phyloP scores from a whole-genome alignment of 2,113 vertebrate species.

The Geothlypis trichas region DNA sequence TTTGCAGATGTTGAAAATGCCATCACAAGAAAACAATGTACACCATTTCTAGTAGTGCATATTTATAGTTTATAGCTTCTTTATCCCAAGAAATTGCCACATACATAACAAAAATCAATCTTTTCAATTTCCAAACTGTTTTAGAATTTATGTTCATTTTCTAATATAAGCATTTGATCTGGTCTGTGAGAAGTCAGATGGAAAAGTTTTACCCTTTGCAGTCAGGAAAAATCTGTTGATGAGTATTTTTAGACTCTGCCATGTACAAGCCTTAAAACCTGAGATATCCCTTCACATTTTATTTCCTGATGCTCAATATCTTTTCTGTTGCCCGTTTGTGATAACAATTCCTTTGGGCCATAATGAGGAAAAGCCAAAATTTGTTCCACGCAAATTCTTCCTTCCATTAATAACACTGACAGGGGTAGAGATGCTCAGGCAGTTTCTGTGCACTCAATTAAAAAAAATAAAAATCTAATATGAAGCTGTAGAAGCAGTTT shows the following conservation, averaged over 20 bases:
- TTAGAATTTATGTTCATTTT: slow-evolving; percentile 4
- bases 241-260: background rate
- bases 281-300: background rate
- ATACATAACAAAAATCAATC: background rate
- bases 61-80: background rate
- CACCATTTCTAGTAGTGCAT: background rate
- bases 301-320: background rate
- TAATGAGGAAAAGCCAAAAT: background rate
- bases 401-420: background rate
- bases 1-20: slow-evolving; percentile 45
- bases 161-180: background rate
- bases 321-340: background rate
- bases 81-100: background rate
- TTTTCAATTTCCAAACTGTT: slow-evolving; percentile 11
- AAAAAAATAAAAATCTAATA: background rate
- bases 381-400: background rate
- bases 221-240: background rate
- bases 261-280: background rate
- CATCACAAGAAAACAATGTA: background rate
- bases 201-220: background rate
- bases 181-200: background rate
- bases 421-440: background rate
- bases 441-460: background rate
- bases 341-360: background rate
- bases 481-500: background rate